Conservation (phyloP, 2,113 vertebrate genomes). For the Salvator merianae region DNA sequence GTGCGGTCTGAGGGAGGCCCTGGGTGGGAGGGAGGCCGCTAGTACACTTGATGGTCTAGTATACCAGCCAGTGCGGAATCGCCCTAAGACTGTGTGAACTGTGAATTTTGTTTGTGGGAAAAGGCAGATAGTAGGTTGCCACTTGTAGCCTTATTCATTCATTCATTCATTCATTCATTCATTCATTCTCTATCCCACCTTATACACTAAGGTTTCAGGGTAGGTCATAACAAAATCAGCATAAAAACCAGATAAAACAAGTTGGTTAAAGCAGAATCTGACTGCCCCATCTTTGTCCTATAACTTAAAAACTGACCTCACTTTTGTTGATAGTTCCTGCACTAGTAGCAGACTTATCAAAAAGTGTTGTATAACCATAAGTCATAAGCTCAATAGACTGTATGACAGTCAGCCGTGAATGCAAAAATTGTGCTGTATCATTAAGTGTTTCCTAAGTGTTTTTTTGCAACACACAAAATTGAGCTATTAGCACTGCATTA, state of each 20-base stretch:
- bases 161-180: too few relatives aligned
- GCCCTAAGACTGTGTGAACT: too few relatives aligned
- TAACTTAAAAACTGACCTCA: conserved; percentile 21
- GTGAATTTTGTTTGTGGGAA: too few relatives aligned
- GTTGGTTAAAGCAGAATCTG: background rate
- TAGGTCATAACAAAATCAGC: too few relatives aligned
- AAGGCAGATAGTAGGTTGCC: background rate
- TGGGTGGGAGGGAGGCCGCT: too few relatives aligned
- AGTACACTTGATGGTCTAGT: too few relatives aligned
- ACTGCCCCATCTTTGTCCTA: background rate
- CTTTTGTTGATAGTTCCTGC: conserved; percentile 41
- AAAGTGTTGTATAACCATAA: conserved; percentile 48
- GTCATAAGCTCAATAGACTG: conserved; percentile 65
- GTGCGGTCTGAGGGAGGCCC: too few relatives aligned
- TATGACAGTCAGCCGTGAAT: conserved; percentile 63
- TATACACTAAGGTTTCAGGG: too few relatives aligned
- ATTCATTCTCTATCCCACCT: too few relatives aligned
- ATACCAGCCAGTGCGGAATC: too few relatives aligned
- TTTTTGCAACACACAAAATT: conserved; percentile 62
- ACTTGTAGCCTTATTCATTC: too few relatives aligned
- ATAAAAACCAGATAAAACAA: too few relatives aligned
- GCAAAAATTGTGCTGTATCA: conserved; percentile 57
- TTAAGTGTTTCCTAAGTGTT: conserved; percentile 68
- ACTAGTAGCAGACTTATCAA: conserved; percentile 55
- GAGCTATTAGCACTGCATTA: conserved; percentile 65